A percentile compares a stretch with the other conserved stretches of the same genome.
phyloP scores from a whole-genome alignment of 2,888 invertebrate genomes.

The Eudemis profundana region DNA sequence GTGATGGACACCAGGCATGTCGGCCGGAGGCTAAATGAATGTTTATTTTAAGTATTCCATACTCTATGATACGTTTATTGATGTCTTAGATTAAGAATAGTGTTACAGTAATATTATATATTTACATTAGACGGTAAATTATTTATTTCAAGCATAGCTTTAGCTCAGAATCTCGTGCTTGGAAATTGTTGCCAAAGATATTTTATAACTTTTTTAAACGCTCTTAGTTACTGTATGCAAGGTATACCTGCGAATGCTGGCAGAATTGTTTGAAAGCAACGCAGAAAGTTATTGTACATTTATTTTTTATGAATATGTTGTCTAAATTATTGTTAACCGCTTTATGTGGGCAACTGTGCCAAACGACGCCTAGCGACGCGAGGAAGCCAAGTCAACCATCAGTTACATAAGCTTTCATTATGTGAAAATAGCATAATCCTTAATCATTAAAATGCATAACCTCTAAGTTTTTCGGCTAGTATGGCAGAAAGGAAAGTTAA shows the following conservation, averaged over 20 bases:
- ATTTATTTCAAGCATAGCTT: conserved; percentile 42
- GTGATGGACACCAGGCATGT: conserved; percentile 61
- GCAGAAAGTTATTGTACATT: conserved; percentile 15
- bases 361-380: conserved; percentile 29
- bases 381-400: conserved; percentile 10
- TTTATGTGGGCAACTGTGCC: conserved; percentile 35
- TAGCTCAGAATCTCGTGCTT: conserved; percentile 42
- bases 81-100: conserved; percentile 65
- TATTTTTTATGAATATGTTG: conserved; percentile 47
- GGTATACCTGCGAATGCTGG: conserved; percentile 49
- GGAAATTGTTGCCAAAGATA: conserved; percentile 61
- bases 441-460: conserved; percentile 10
- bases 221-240: conserved; percentile 45
- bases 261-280: conserved; percentile 48
- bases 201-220: conserved; percentile 46
- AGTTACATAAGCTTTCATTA: conserved; percentile 21
- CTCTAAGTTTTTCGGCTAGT: neutral
- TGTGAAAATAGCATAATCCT: conserved; percentile 13
- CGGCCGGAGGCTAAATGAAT: conserved; percentile 57
- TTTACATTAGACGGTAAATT: conserved; percentile 43
- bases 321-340: conserved; percentile 44
- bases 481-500: neutral
- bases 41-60: conserved; percentile 66
- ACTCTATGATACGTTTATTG: conserved; percentile 59
- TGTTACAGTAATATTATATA: conserved; percentile 46